Base-by-base conservation (phyloP, 2,888 invertebrate genomes). In the Lasius fuliginosus region DNA sequence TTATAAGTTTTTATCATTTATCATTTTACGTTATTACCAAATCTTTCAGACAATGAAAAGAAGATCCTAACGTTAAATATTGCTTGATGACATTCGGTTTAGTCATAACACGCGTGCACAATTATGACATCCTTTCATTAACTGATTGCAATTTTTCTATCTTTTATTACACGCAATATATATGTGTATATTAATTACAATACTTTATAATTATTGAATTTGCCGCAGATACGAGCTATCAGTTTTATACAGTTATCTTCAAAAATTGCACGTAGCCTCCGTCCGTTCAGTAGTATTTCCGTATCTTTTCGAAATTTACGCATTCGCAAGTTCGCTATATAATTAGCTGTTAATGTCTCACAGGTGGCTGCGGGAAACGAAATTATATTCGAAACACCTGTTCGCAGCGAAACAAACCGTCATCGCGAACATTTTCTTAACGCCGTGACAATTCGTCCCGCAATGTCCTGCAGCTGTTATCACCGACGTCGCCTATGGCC, bases 301-400 rank as follows among this genome's bases (percentile, higher is more conserved):
- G 53, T 30, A n/a, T 18, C 6, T 23, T 79, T 83, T 75, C 49
- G 36, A 53, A 67, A 58, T 56, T 82, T 60, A 64, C 49, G 74
- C 53, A 6, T 40, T 69, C 56, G 68, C 18, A n/a, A 68, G 67
- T 77, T 49, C n/a, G 49, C 60, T 73, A 77, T 84, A 88, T 89
- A 86, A 89, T 88, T 89, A 89, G 82, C 69, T 74, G 65, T 23
- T 53, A 85, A 86, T 77, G 79, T 58, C 71, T 85, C 84, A 74
- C 89, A 89, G 89, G 77, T 89, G 89, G 65, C 83, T n/a, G 42
- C 60, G 75, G 67, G 53, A 53, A 85, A 87, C 82, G 82, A 86
- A 85, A 88, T 60, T 75, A 42, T 73, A 82, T 85, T 83, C 76
- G 85, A 87, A 87, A 89, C 89, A 89, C 88, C 88, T 89, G 89